Evolutionary conservation across 2,797 vertebrate genomes (phyloP), one percentile per base, ranked within the genome.

Genomic region (Acrossocheilus fasciatus): DNA sequence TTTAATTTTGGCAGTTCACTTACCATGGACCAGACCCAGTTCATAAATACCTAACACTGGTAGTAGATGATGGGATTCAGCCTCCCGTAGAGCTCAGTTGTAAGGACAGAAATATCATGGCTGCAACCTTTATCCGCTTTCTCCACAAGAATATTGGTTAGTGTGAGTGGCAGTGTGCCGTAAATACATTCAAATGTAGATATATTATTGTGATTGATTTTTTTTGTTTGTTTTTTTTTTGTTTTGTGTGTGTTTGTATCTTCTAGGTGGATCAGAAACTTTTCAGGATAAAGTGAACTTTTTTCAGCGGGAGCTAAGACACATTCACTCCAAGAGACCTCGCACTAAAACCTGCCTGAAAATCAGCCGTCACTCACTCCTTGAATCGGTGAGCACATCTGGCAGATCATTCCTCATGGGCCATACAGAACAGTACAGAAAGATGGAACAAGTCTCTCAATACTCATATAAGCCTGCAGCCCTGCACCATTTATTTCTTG

Each of bases 201-300:
- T 26, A 43, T 73, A 4, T 26, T 12, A 11, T n/a, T 81, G 57
- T 52, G 12, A 43, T 76, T 72, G 2, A 57, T 59, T 59, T n/a
- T 3, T 57, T 23, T 57, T 26, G 26, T 26, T 23, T 26, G 7
- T 57, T 10, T 75, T 77, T 77, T 57, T 15, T 68, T 26, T 26
- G 5, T 9, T 59, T 11, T 82, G 36, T 20, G 20, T 66, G 18
- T 72, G 39, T 73, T 43, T 17, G 12, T 9, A 54, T 66, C 57
- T 45, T 9, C 15, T 70, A 99, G 98, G 98, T 87, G 98, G 98
- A 92, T 99, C 98, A 0, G 98, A 99, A 94, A 99, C 98, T 1
- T 99, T 99, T 93, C 98, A 99, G 93, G 98, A 99, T 92, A 99
- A 99, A 92, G 98, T 99, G 89, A 97, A 95, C 95, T 99, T 99